A percentile compares a stretch with the other conserved stretches of the same genome.
Conservation (phyloP, 2,888 invertebrate genomes). For the Drosophila macrospina region DNA sequence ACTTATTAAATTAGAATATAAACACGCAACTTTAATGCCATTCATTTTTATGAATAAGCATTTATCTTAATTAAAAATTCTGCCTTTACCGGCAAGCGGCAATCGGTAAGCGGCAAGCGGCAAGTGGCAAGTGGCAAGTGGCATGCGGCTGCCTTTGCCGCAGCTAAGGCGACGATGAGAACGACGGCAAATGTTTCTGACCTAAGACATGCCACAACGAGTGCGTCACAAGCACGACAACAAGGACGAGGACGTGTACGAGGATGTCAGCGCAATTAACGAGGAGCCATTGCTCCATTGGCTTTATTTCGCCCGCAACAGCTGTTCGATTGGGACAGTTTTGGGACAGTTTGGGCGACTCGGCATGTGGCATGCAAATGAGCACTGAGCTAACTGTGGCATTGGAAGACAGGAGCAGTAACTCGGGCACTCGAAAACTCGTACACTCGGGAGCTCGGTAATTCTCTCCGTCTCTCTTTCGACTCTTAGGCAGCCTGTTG, state of each 20-base stretch:
- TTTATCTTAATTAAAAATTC: conserved; percentile 82
- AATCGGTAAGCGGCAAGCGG: too few species aligned
- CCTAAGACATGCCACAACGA: conserved; percentile 79
- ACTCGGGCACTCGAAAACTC: conserved; percentile 1
- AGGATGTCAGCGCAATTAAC: conserved; percentile 51
- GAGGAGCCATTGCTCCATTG: conserved; percentile 56
- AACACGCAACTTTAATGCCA: conserved; percentile 71
- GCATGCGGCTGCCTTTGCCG: conserved; percentile 15
- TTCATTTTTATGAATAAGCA: conserved; percentile 77
- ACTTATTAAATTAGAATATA: conserved; percentile 36
- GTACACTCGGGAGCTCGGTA: conserved; percentile 6
- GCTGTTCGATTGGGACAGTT: conserved; percentile 72
- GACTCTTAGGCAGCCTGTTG: conserved; percentile 43
- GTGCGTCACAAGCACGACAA: conserved; percentile 59
- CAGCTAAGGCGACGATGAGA: conserved; percentile 7
- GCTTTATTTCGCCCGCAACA: conserved; percentile 60
- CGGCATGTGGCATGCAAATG: conserved; percentile 45
- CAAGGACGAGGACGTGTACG: conserved; percentile 19
- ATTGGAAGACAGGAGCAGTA: conserved; percentile 58
- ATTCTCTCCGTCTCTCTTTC: conserved; percentile 6
- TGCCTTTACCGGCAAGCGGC: conserved; percentile 56
- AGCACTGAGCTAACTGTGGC: conserved; percentile 61
- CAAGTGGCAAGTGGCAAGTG: conserved; percentile 21
- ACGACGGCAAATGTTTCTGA: conserved; percentile 62
- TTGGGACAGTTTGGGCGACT: conserved; percentile 44